These are phyloP conservation scores for Keiferia lycopersicella DNA, from an alignment of 2,888 invertebrate genomes.

Conservation along the genomic window DNA sequence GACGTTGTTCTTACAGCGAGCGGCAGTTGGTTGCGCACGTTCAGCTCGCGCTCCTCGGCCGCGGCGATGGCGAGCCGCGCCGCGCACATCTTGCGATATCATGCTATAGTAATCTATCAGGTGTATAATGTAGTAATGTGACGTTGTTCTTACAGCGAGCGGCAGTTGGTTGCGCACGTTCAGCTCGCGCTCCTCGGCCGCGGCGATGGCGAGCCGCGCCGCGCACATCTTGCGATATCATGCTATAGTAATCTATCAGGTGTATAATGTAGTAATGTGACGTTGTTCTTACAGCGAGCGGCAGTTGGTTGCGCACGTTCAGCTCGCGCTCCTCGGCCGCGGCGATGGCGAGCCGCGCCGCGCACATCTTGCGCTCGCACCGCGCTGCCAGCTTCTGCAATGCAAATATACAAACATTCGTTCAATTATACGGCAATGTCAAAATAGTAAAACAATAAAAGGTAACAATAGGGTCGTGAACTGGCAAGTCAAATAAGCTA, in stretches of 20 bases:
- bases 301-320: slow-evolving; percentile 61
- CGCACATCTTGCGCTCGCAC: slow-evolving; percentile 76
- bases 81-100: too few species aligned
- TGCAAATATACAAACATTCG: slow-evolving; percentile 11
- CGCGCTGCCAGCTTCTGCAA: slow-evolving; percentile 73
- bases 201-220: slow-evolving; percentile 71
- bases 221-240: slow-evolving; percentile 77
- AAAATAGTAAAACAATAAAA: too few species aligned
- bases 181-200: slow-evolving; percentile 63
- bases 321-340: slow-evolving; percentile 73
- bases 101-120: too few species aligned
- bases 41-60: slow-evolving; percentile 34
- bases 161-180: neutral
- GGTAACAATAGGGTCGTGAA: too few species aligned
- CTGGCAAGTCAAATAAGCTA: too few species aligned
- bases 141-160: too few species aligned
- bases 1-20: too few species aligned
- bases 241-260: too few species aligned
- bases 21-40: neutral
- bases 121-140: too few species aligned
- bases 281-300: slow-evolving; percentile 41
- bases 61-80: too few species aligned
- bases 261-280: neutral
- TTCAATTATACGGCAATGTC: too few species aligned
- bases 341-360: slow-evolving; percentile 72